A percentile compares a stretch with the other conserved stretches of the same genome.
These are phyloP conservation scores for Danio kyathit DNA, from an alignment of 2,797 vertebrate genomes.

Conservation along the genomic window DNA sequence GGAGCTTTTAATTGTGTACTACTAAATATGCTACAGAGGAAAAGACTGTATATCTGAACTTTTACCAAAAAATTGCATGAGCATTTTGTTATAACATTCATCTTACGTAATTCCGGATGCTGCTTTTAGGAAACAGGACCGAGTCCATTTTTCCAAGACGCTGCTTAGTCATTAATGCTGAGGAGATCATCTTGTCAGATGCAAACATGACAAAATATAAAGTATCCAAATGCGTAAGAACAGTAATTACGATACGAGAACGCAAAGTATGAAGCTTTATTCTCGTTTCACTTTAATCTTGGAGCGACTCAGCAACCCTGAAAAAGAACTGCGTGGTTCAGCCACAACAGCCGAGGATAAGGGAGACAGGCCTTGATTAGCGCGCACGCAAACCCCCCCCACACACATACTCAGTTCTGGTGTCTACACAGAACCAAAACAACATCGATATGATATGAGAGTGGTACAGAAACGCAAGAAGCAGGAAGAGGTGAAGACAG, in stretches of 20 bases:
- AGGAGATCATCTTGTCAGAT: conserved; percentile 12
- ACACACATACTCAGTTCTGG: conserved; percentile 68
- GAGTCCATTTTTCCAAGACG: background rate
- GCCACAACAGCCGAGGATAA: conserved; percentile 81
- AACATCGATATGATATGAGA: conserved; percentile 65
- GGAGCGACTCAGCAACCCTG: conserved; percentile 79
- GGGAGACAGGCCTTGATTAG: conserved; percentile 81
- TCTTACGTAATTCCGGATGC: background rate
- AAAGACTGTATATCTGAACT: background rate
- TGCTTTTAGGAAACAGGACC: background rate
- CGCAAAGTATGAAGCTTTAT: conserved; percentile 49
- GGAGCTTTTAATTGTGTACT: conserved; percentile 13
- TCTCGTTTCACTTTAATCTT: conserved; percentile 74
- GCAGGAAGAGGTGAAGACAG: conserved; percentile 74
- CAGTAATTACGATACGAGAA: background rate
- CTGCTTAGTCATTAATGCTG: background rate
- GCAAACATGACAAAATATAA: conserved; percentile 25
- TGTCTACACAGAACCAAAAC: conserved; percentile 74
- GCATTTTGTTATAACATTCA: conserved; percentile 21
- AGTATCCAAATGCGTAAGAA: conserved; percentile 8
- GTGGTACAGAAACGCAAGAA: conserved; percentile 73
- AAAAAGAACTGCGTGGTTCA: conserved; percentile 86
- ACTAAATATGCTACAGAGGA: conserved; percentile 7
- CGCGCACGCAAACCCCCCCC: conserved; percentile 58
- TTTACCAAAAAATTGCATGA: background rate